A percentile compares a stretch with the other conserved stretches of the same genome.
Conservation (phyloP, 1,140 invertebrate genomes). For the Triops longicaudatus region DNA sequence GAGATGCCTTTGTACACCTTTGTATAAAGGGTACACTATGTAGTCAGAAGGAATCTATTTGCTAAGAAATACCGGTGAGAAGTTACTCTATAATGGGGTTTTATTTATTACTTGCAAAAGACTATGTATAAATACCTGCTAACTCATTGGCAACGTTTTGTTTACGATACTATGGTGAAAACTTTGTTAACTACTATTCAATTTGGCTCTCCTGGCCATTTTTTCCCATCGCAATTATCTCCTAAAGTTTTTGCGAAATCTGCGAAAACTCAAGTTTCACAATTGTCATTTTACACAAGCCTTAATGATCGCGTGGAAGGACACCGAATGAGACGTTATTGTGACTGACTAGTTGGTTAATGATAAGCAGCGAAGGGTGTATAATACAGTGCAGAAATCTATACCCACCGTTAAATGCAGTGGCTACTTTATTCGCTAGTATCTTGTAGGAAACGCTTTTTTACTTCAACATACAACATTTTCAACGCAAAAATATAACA, state of each 20-base stretch:
- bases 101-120: background rate
- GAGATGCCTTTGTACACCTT: constrained; percentile 2
- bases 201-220: background rate
- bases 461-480: no score
- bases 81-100: background rate
- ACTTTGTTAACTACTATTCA: background rate
- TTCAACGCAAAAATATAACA: no score
- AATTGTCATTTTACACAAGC: background rate
- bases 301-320: background rate
- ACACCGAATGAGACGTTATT: background rate
- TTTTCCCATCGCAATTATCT: background rate
- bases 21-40: background rate
- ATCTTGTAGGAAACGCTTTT: no score
- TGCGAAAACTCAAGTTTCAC: background rate
- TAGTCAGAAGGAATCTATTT: background rate
- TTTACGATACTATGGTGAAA: background rate
- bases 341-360: background rate
- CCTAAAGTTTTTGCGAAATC: no score
- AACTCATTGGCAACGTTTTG: background rate
- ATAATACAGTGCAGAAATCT: constrained; percentile 8
- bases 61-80: background rate
- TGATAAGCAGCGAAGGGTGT: background rate
- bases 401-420: background rate
- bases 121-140: background rate
- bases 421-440: background rate